phyloP scores from a whole-genome alignment of 2,113 vertebrate genomes.

The Hemibates koningsi region DNA sequence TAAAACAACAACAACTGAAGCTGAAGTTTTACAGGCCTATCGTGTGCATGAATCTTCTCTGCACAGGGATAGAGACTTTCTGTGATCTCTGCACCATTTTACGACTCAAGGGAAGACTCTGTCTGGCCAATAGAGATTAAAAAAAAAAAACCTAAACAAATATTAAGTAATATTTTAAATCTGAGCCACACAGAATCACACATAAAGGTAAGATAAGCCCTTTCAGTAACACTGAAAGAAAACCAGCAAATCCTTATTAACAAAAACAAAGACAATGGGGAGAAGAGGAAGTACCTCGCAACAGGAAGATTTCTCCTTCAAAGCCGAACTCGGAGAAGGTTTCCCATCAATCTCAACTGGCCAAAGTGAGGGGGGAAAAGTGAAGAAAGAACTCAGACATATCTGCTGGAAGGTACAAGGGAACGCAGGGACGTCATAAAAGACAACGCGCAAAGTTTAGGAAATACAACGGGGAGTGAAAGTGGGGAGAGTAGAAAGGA shows the following conservation, averaged over 20 bases:
- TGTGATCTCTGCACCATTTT: accelerated
- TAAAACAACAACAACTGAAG: accelerated
- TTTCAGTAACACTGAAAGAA: not conserved
- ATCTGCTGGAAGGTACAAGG: not conserved
- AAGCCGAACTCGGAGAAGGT: accelerated
- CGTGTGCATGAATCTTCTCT: not conserved
- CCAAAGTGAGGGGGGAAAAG: accelerated
- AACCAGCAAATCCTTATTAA: not conserved
- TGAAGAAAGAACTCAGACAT: not conserved
- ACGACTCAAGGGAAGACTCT: not conserved
- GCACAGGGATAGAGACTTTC: not conserved
- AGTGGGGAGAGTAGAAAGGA: not conserved
- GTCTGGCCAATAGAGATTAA: not conserved
- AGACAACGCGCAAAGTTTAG: not conserved
- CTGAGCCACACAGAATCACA: not conserved
- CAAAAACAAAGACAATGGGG: not conserved
- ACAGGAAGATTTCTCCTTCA: not conserved
- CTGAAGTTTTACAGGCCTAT: not conserved
- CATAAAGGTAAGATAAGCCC: not conserved
- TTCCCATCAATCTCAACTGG: not conserved
- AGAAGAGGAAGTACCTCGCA: not conserved
- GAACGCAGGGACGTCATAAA: not conserved
- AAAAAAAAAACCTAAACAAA: not conserved
- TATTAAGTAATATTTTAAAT: not conserved
- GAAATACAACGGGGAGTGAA: not conserved